Base-by-base conservation (phyloP, 2,888 invertebrate species). In the Scrobipalpa costella region DNA sequence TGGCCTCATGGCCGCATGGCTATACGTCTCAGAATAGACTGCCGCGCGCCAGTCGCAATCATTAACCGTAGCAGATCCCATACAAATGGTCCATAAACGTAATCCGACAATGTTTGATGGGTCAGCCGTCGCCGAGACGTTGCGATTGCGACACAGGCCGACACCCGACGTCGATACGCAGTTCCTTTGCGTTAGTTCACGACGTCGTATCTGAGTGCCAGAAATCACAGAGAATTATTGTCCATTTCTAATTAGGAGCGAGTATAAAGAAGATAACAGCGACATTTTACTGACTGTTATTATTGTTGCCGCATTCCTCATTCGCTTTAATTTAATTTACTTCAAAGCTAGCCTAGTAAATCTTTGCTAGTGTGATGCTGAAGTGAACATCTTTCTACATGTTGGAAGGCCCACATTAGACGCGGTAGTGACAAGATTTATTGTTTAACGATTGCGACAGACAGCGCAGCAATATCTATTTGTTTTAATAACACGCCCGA, bases 71-170 rank as follows among this genome's bases (percentile, higher is more conserved):
- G 80, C 83, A 81, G 85, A 88, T 84, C 84, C 83, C 82, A 84
- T 86, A 86, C 81, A 87, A 88, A 87, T 86, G 85, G 84, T 77
- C 83, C 78, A 85, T 88, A 86, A 86, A 86, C 76, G 79, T 88
- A 86, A 87, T 87, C 87, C 83, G 83, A 86, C 85, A 84, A 81
- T 86, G 85, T 84, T 85, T 80, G 84, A 86, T 85, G 83, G 81
- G 78, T 76, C 73, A 72, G 73, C 74, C 73, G 70, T 67, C 71
- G 71, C 77, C 71, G 69, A 69, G 77, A 71, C 74, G n/a, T 33
- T 47, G 76, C 84, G 85, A 82, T 79, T 81, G 83, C 74, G 33
- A 15, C 50, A 11, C 50, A 21, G 50, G 47, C n/a, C 17, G 57
- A 33, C 33, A 33, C 33, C 9, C 33, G 13, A 55, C n/a, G 2